Percentiles rank a stretch among this genome's conserved stretches.
These are phyloP conservation scores for Brachyhypopomus occidentalis DNA, from an alignment of 2,113 vertebrate species.

Conservation along the genomic window DNA sequence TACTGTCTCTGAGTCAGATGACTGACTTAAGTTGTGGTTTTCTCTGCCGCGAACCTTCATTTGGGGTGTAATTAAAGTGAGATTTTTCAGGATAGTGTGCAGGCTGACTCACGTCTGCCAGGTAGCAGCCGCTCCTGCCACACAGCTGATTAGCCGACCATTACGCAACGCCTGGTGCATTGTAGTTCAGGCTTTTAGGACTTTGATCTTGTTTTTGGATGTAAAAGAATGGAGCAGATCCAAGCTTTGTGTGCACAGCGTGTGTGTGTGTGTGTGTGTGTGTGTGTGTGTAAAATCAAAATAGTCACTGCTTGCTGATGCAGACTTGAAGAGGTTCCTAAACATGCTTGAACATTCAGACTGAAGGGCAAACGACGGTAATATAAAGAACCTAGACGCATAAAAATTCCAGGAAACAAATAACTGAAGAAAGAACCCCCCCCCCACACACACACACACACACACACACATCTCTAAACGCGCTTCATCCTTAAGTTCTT, in stretches of 20 bases:
- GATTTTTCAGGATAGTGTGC: conserved; percentile 56
- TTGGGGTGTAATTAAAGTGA: conserved; percentile 68
- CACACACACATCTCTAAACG: no score
- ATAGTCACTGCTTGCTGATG: neutral
- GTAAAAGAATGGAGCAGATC: neutral
- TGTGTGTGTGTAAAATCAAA: neutral
- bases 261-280: neutral
- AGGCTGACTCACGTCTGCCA: conserved; percentile 66
- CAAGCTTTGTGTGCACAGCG: neutral
- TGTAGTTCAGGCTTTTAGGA: conserved; percentile 35
- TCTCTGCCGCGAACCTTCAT: conserved; percentile 62
- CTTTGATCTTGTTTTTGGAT: conserved; percentile 24
- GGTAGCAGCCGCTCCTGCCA: conserved; percentile 44
- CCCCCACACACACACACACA: no score
- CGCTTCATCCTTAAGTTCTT: no score
- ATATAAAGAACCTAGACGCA: neutral
- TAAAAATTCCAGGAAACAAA: neutral
- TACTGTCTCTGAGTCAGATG: conserved; percentile 60
- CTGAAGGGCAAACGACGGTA: neutral
- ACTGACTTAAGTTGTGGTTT: conserved; percentile 59
- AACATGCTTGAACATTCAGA: conserved; percentile 9
- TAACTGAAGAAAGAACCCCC: no score
- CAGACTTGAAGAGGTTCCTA: neutral
- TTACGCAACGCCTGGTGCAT: conserved; percentile 2
- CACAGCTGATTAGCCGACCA: conserved; percentile 34